These are phyloP conservation scores for Elanus axillaris DNA, from an alignment of 2,113 vertebrate species.

Conservation along the genomic window DNA sequence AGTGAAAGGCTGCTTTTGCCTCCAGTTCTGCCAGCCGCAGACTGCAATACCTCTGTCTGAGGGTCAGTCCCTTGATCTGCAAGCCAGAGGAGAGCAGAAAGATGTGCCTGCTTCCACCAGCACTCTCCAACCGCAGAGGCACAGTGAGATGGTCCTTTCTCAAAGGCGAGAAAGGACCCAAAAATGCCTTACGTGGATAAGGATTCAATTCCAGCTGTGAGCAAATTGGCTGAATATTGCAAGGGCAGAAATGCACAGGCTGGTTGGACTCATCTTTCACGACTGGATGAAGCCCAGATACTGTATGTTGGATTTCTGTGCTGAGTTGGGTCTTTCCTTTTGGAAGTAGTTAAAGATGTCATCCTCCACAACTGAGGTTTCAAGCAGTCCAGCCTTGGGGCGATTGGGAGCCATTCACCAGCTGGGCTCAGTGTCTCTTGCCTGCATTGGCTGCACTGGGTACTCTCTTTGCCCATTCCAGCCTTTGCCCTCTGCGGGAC, in stretches of 20 bases:
- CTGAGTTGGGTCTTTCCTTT: not conserved
- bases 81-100: not conserved
- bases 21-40: not conserved
- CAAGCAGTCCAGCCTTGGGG: not conserved
- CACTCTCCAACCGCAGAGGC: not conserved
- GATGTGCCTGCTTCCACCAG: not conserved
- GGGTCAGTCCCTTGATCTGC: not conserved
- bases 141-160: not conserved
- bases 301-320: not conserved
- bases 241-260: not conserved
- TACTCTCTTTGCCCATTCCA: not conserved
- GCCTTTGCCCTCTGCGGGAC: not conserved
- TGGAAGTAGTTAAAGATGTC: not conserved
- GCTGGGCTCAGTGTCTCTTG: not conserved
- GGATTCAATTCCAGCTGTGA: not conserved
- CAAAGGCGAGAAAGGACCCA: not conserved
- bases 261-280: accelerated
- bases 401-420: accelerated
- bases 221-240: not conserved
- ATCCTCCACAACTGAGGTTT: not conserved
- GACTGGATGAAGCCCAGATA: not conserved
- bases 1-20: not conserved
- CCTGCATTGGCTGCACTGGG: accelerated
- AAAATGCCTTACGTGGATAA: not conserved
- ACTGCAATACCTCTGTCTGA: not conserved